phyloP scores from a whole-genome alignment of 2,888 invertebrate genomes.

The Drosophila nr. fundita region DNA sequence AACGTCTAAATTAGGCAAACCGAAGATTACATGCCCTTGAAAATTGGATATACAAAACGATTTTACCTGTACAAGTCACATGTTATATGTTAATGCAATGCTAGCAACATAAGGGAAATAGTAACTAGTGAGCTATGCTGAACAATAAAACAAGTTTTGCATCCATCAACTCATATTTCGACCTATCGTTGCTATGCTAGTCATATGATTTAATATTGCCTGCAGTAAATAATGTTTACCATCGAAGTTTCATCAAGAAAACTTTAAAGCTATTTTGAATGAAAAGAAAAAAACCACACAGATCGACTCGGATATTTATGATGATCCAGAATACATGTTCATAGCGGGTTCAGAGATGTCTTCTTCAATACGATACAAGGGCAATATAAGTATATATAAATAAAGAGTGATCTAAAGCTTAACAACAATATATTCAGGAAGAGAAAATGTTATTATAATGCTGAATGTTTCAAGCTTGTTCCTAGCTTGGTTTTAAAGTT shows the following conservation, averaged over 20 bases:
- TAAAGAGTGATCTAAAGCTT: slow-evolving; percentile 24
- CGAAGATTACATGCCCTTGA: neutral
- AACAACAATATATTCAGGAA: slow-evolving; percentile 1
- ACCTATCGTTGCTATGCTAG: neutral
- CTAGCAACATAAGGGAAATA: neutral
- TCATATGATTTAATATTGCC: neutral
- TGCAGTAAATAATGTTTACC: neutral
- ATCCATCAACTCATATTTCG: neutral
- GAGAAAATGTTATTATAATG: neutral
- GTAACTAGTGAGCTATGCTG: neutral
- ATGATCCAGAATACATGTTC: neutral
- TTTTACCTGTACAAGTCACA: neutral
- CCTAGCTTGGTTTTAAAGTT: slow-evolving; percentile 4
- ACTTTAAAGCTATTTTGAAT: neutral
- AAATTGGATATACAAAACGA: neutral
- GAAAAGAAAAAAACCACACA: neutral
- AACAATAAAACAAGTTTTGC: neutral
- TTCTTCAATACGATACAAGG: neutral
- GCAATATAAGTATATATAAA: neutral
- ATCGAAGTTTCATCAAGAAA: neutral
- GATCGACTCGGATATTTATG: neutral
- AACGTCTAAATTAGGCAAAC: neutral
- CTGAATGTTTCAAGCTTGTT: slow-evolving; percentile 1
- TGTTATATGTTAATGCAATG: neutral
- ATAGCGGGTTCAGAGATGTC: neutral